Percentiles rank a stretch among this genome's conserved stretches.
These are phyloP conservation scores for Zeugodacus cucurbitae DNA, from an alignment of 1,140 invertebrate species.

Conservation along the genomic window DNA sequence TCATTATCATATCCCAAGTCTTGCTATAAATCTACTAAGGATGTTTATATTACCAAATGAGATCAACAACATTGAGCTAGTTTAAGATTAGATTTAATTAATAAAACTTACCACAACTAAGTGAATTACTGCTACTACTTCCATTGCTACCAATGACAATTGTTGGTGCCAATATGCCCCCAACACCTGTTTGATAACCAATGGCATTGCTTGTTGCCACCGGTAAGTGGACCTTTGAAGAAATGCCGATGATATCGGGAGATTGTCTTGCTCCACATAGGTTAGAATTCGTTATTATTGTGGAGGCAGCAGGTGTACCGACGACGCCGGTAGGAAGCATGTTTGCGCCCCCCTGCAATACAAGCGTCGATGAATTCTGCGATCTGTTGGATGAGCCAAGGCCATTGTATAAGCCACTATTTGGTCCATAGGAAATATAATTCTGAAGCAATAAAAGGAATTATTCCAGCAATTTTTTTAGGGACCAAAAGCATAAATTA, in stretches of 20 bases:
- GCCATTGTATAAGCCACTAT: slow-evolving; percentile 54
- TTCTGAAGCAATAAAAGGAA: slow-evolving; percentile 49
- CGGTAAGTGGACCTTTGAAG: slow-evolving; percentile 49
- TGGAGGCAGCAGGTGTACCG: not conserved
- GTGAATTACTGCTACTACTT: not conserved
- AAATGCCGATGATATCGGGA: slow-evolving; percentile 59
- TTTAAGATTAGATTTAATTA: too few relatives aligned
- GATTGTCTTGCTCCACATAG: slow-evolving; percentile 55
- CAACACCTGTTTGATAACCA: slow-evolving; percentile 41
- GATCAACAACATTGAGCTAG: too few relatives aligned
- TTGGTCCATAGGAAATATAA: slow-evolving; percentile 58
- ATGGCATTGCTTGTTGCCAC: slow-evolving; percentile 46
- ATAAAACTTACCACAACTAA: not conserved
- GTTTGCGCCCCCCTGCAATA: slow-evolving; percentile 38
- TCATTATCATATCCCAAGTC: too few relatives aligned
- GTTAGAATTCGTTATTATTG: not conserved
- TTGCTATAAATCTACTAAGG: too few relatives aligned
- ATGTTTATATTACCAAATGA: too few relatives aligned
- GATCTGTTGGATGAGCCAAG: slow-evolving; percentile 51
- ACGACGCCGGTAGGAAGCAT: not conserved
- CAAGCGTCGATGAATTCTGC: slow-evolving; percentile 45
- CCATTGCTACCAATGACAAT: slow-evolving; percentile 52
- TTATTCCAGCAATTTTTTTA: too few relatives aligned
- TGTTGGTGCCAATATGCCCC: slow-evolving; percentile 55
- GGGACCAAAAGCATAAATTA: too few relatives aligned